These are phyloP conservation scores for Thomomys bottae DNA, from an alignment of 2,113 vertebrate species.

Conservation along the genomic window DNA sequence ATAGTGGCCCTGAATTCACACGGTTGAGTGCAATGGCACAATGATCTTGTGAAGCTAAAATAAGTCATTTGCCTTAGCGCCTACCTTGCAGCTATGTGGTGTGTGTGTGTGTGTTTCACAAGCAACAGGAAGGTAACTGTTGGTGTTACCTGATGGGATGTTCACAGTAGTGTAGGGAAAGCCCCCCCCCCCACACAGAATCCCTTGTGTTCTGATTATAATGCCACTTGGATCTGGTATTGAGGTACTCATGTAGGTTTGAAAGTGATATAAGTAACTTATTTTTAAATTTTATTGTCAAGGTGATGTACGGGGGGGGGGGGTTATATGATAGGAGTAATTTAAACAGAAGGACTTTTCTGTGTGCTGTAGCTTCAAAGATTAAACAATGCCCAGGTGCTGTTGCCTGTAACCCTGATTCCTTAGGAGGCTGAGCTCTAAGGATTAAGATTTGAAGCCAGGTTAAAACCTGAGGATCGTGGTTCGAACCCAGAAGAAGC, in stretches of 20 bases:
- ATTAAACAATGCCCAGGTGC: background rate
- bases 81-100: background rate
- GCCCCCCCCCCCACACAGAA: background rate
- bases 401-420: no score
- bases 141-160: background rate
- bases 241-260: no score
- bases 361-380: background rate
- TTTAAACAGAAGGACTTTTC: background rate
- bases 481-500: no score
- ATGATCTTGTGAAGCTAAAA: background rate
- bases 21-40: background rate
- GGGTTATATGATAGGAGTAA: background rate
- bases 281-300: no score
- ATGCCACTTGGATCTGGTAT: no score
- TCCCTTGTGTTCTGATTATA: no score
- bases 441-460: no score
- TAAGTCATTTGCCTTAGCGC: background rate
- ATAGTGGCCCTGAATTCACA: background rate
- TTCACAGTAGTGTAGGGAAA: no score
- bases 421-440: no score
- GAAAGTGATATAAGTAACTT: no score
- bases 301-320: no score
- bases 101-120: background rate
- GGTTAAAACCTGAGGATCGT: no score
- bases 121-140: background rate